Evolutionary conservation across 2,888 invertebrate genomes (phyloP), one percentile per base, ranked within the genome.

Genomic region (Xestoiulus laeticollis): DNA sequence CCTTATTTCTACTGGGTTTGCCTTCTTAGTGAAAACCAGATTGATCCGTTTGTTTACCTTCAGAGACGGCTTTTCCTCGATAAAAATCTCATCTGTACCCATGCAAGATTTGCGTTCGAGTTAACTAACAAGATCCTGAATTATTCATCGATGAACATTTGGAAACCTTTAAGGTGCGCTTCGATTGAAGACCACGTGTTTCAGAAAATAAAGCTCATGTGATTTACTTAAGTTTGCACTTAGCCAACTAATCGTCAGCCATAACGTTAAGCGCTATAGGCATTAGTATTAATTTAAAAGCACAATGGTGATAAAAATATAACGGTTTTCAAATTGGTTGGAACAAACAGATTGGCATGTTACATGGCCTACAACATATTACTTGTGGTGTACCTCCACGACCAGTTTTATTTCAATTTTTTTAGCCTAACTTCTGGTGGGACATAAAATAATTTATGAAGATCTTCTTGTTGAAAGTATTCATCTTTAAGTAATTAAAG

Each of bases 71-170:
- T 78, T 78, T 68, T 78, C 26, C 78, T 30, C 30, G 78, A 78
- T 78, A 32, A 78, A 68, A 78, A 78, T 78, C 78, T 78, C 78
- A 30, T 78, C 78, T 68, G 59, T 68, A 68, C 59, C 59, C 8
- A 26, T 68, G 26, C 78, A 78, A 78, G 78, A 78, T 78, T 78
- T 78, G 30, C 30, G 78, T 78, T 78, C 78, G 30, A 78, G 78
- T 78, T 78, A 32, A 26, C 78, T 78, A 78, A 78, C 78, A 78
- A 78, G 78, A 78, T 78, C 78, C 78, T 78, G 78, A 78, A 78
- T 78, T 78, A 78, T 78, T 78, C 78, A 78, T 78, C 78, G 78
- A 78, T 78, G 78, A 78, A 30, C 78, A 32, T 78, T 68, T 78
- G 78, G 12, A 78, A 78, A 32, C 78, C 78, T 78, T 78, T 78